phyloP scores from a whole-genome alignment of 2,888 invertebrate species.

The Sclerodermus sp. region DNA sequence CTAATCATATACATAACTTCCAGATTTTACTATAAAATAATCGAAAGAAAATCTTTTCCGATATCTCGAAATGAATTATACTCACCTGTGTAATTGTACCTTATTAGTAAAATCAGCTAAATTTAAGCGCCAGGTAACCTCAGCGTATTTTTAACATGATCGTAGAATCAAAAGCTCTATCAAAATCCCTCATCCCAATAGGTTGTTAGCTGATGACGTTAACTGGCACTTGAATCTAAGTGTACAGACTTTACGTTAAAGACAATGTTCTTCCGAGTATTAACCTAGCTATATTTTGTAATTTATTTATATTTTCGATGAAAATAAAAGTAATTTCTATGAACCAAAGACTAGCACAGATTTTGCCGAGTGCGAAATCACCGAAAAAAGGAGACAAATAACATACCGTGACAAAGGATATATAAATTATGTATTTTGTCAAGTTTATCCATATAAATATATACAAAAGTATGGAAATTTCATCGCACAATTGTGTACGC shows the following conservation, averaged over 20 bases:
- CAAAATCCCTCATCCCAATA: too few relatives aligned
- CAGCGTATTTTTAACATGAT: too few relatives aligned
- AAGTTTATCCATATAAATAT: constrained; percentile 53
- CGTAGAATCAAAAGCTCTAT: too few relatives aligned
- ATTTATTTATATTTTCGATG: constrained; percentile 56
- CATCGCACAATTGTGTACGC: constrained; percentile 35
- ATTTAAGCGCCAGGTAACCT: too few relatives aligned
- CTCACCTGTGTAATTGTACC: constrained; percentile 31
- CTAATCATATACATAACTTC: constrained; percentile 15
- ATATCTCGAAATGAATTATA: constrained; percentile 21
- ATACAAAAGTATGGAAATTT: constrained; percentile 54
- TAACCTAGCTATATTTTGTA: constrained; percentile 52
- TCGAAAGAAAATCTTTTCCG: not conserved
- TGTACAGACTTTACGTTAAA: constrained; percentile 32
- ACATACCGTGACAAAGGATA: constrained; percentile 31
- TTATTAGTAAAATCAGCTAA: constrained; percentile 16
- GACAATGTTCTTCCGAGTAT: constrained; percentile 43
- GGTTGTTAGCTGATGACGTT: not conserved
- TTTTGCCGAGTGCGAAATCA: too few relatives aligned
- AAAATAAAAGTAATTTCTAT: constrained; percentile 29
- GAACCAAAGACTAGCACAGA: too few relatives aligned
- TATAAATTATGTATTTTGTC: constrained; percentile 57
- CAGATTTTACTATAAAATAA: constrained; percentile 20
- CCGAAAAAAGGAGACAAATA: not conserved
- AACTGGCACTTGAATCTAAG: constrained; percentile 1